Evolutionary conservation across 1,140 invertebrate genomes (phyloP).

Genomic region (Chrysoperla carnea): DNA sequence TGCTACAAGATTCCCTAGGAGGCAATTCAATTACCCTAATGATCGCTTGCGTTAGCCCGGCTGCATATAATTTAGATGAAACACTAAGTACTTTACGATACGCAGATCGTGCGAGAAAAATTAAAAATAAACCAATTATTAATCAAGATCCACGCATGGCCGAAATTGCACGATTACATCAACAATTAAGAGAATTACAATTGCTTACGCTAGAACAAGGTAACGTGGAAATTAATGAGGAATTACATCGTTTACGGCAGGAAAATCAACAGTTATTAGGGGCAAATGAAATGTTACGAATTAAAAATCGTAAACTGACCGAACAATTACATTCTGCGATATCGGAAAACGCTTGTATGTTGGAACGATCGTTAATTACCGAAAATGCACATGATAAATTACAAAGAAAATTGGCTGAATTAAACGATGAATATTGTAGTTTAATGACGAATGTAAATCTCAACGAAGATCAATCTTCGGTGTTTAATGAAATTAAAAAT

Average conservation of each 20-base stretch:
- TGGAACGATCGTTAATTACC: slow-evolving; percentile 39
- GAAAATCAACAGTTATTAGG: slow-evolving; percentile 20
- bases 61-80: slow-evolving; percentile 77
- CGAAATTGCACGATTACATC: slow-evolving; percentile 45
- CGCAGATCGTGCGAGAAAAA: slow-evolving; percentile 74
- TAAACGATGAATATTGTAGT: slow-evolving; percentile 33
- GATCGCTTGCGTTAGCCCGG: slow-evolving; percentile 87
- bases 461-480: slow-evolving; percentile 15
- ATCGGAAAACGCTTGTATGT: slow-evolving; percentile 34
- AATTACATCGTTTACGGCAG: slow-evolving; percentile 2
- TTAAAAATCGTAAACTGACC: slow-evolving; percentile 37
- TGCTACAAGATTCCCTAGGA: slow-evolving; percentile 83
- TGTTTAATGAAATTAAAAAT: slow-evolving; percentile 33
- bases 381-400: slow-evolving; percentile 44
- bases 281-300: slow-evolving; percentile 26
- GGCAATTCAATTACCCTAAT: slow-evolving; percentile 86
- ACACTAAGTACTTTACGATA: slow-evolving; percentile 79
- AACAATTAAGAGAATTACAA: slow-evolving; percentile 42
- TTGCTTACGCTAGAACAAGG: slow-evolving; percentile 33
- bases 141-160: slow-evolving; percentile 67
- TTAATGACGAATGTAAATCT: slow-evolving; percentile 30
- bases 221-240: slow-evolving; percentile 9
- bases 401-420: slow-evolving; percentile 38
- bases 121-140: slow-evolving; percentile 84
- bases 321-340: slow-evolving; percentile 35